Base-by-base conservation (phyloP, 2,888 invertebrate genomes). In the Coleophora flavipennella region DNA sequence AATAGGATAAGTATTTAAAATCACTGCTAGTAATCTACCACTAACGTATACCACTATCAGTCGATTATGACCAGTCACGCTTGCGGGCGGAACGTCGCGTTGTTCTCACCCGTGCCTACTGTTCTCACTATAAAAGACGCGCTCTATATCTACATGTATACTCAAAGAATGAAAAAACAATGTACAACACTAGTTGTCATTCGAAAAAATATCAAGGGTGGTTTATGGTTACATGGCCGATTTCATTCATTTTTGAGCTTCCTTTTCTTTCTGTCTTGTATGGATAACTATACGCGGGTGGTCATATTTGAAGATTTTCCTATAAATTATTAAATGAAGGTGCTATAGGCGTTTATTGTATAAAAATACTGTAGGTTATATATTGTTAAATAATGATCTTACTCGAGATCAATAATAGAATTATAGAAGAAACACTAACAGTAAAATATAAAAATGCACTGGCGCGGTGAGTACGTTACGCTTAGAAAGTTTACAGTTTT, bases 371-470 rank as follows among this genome's bases (percentile, higher is more conserved):
- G 80, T 84, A 85, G 85, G 84, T 76, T 80, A 77, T 75, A 70
- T 74, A 81, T 80, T 80, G 75, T 81, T 77, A 77, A 84, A 79
- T 79, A 79, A 96, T 96, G 96, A 96, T 97, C 89, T 89, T 97
- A 80, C 89, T 99, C 77, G 99, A 99, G 91, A 97, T 97, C 87
- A 96, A 98, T 88, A 99, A 99, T 89, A 93, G 97, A 85, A 97
- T 99, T 86, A 93, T 99, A 65, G 97, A 97, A 88, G 99, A 99
- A 86, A 96, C 97, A 46, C 88, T 99, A 74, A 90, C 92, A 69
- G 90, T 95, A 63, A 98, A 98, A 90, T 97, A 97, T 86, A 94
- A 92, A 86, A 97, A 97, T 90, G 95, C 95, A 70, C 88, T 94
- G 81, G 93, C 95, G 67, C 97, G 97, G 99, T 99, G 87, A 91